Percentiles rank a stretch among this genome's conserved stretches.
phyloP scores from a whole-genome alignment of 2,888 invertebrate genomes.

The Rhagophthalmus giganteus region DNA sequence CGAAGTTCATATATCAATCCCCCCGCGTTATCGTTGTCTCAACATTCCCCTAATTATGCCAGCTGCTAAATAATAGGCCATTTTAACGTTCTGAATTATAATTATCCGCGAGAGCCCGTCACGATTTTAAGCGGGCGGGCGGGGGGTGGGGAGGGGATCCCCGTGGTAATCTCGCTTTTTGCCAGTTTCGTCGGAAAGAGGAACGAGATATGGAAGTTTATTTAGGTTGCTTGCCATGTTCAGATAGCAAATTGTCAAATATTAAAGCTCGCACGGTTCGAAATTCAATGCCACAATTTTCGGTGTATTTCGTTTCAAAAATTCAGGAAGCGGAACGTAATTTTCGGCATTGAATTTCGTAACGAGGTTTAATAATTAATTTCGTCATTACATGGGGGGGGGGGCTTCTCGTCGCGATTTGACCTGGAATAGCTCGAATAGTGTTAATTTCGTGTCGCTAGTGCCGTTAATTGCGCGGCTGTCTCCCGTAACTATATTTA shows the following conservation, averaged over 20 bases:
- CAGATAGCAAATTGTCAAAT: no score
- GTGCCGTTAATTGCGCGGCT: no score
- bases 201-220: no score
- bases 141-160: no score
- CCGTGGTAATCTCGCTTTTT: no score
- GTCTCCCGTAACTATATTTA: no score
- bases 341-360: slow-evolving; percentile 19
- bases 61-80: slow-evolving; percentile 8
- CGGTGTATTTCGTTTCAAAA: slow-evolving; percentile 7
- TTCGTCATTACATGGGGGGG: slow-evolving; percentile 22
- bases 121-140: slow-evolving; percentile 4
- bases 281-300: not conserved
- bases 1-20: slow-evolving; percentile 24
- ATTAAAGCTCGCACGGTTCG: no score
- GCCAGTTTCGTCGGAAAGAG: no score
- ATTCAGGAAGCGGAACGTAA: slow-evolving; percentile 14
- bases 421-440: no score
- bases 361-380: slow-evolving; percentile 30
- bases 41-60: slow-evolving; percentile 14
- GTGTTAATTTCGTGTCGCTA: no score
- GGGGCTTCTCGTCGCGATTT: not conserved
- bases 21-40: slow-evolving; percentile 12
- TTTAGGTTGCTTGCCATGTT: no score
- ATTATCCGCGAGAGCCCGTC: slow-evolving; percentile 6
- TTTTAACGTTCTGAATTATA: slow-evolving; percentile 1